Percentiles rank a stretch among this genome's conserved stretches.
Conservation (phyloP, 2,113 vertebrate species). For the Tautogolabrus adspersus region DNA sequence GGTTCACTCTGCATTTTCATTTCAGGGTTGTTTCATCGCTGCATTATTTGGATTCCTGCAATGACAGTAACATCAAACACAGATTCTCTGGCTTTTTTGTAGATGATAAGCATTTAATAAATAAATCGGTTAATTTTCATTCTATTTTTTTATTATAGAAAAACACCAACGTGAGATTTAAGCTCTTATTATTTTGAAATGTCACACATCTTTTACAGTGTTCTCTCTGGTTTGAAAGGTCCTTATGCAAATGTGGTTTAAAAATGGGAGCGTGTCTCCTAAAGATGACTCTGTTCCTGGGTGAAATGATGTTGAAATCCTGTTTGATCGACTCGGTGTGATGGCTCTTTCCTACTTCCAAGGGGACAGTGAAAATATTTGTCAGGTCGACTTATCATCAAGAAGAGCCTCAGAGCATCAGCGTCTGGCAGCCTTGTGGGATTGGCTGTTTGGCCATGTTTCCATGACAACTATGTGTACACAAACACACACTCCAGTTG, state of each 20-base stretch:
- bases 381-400: slow-evolving; percentile 61
- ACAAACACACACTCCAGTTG: neutral
- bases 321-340: slow-evolving; percentile 42
- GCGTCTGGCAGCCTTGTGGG: slow-evolving; percentile 24
- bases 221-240: slow-evolving; percentile 21
- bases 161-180: neutral
- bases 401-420: slow-evolving; percentile 43
- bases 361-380: slow-evolving; percentile 40
- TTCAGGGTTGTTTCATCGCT: neutral
- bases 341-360: slow-evolving; percentile 44
- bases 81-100: neutral
- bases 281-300: slow-evolving; percentile 3
- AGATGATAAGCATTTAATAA: neutral
- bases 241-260: slow-evolving; percentile 15
- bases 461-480: slow-evolving; percentile 29
- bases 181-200: neutral
- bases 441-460: slow-evolving; percentile 25
- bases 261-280: slow-evolving; percentile 6
- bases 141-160: no score
- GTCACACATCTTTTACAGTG: neutral
- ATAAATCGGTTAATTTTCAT: neutral
- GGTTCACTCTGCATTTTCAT: neutral
- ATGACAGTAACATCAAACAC: neutral
- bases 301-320: slow-evolving; percentile 39
- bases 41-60: neutral